Evolutionary conservation across 2,888 invertebrate genomes (phyloP), one percentile per base, ranked within the genome.

Genomic region (Pomacea canaliculata): DNA sequence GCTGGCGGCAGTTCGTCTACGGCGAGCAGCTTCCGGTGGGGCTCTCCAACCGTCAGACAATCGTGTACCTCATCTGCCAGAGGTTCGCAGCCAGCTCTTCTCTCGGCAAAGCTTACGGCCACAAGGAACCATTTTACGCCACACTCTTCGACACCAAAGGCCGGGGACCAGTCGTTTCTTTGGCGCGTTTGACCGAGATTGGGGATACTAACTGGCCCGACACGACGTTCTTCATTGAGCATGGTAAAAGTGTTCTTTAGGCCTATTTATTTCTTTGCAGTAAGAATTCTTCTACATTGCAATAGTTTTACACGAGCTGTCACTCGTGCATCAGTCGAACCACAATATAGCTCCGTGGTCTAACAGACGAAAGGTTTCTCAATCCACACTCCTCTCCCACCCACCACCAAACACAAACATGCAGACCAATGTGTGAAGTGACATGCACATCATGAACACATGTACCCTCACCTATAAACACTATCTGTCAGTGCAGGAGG

Each of bases 1-100:
- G 88, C 74, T 86, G 87, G 86, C 80, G 83, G 73, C 80, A 83
- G 51, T 84, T 85, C 59, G 83, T 86, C 7, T 77, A 85, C n/a
- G 85, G 85, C 27, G 83, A 85, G 12, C 71, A 79, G 70, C 73
- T 85, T 0, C 88, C 88, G 3, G 78, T 78, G 27, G 86, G 85
- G 3, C 78, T 88, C 60, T 84, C 85, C 10, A 80, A 82, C 51
- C 79, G 79, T 19, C 78, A 80, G 48, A 78, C 81, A 13, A 81
- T 82, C 46, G 81, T 82, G n/a, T 85, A 84, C 65, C 83, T 86
- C 73, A 83, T 88, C 13, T 88, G 88, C 75, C 88, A 88, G 76
- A 77, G 82, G 12, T 85, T 85, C 68, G 82, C 84, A 27, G 79
- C 82, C n/a, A 80, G 81, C 19, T 83, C 83, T 56, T 77, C 80